A percentile compares a stretch with the other conserved stretches of the same genome.
Conservation (phyloP, 2,113 vertebrate genomes). For the Ornithorhynchus anatinus region DNA sequence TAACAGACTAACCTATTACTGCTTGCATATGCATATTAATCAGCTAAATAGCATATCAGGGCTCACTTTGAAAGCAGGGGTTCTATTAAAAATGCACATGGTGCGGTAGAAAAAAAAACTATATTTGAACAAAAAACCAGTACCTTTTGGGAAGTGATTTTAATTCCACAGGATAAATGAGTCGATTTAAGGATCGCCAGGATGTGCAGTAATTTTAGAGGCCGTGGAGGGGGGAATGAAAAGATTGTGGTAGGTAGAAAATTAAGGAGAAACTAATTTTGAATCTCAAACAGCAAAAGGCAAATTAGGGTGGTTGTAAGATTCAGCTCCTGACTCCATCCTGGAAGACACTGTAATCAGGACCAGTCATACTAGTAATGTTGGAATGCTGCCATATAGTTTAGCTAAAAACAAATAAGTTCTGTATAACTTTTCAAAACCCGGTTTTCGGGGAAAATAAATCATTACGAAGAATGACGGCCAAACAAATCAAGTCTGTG, state of each 20-base stretch:
- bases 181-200: neutral
- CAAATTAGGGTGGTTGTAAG: neutral
- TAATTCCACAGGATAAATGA: neutral
- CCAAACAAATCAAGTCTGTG: neutral
- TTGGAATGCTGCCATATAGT: neutral
- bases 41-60: neutral
- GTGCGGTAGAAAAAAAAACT: no score
- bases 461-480: neutral
- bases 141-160: neutral
- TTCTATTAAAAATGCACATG: no score
- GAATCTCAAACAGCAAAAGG: neutral
- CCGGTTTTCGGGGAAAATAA: neutral
- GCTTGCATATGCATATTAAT: neutral
- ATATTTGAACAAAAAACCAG: neutral
- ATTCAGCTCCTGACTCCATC: neutral
- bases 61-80: neutral
- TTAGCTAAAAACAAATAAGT: neutral
- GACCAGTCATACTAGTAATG: neutral
- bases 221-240: neutral
- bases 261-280: neutral
- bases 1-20: slow-evolving; percentile 22
- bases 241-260: neutral
- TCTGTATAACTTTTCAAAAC: neutral
- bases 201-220: neutral
- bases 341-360: neutral